Base-by-base conservation (phyloP, 2,113 vertebrate species). In the Ceuthmochares aereus region DNA sequence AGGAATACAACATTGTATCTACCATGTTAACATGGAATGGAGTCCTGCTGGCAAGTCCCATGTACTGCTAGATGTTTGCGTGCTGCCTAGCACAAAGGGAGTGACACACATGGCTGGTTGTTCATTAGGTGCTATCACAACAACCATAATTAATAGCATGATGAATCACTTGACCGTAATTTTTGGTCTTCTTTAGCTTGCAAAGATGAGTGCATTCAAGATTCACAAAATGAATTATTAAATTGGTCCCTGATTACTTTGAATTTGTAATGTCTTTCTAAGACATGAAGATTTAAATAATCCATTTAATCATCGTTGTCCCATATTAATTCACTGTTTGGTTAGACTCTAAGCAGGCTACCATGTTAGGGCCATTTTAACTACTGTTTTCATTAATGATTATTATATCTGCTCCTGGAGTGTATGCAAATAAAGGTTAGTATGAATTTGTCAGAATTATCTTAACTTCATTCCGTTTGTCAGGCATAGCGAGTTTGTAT, bases 371-470 rank as follows among this genome's bases (percentile, higher is more conserved):
- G 89, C 93, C 79, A 84, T 91, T 97, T 95, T 54, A 94, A 90
- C 74, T 84, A 73, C 55, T 90, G 90, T 97, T 97, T 95, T 95
- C 87, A 90, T 97, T 97, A 93, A 34, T 11, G 0, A 54, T 87
- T 94, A 92, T 88, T 94, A 84, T 69, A 83, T 76, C 74, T 64
- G 52, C 23, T 95, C 90, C 74, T 94, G 49, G 64, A 92, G n/a
- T 21, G 17, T 60, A 97, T 94, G 93, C 84, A 96, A 93, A 97
- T 97, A 58, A 93, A 67, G 34, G 51, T 32, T 42, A 73, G 62
- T 51, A 94, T 90, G 82, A 95, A 96, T 97, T 97, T 91, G 90
- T 97, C 95, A 97, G 90, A 96, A 96, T 95, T 92, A 93, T 94
- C 77, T 89, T 84, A 84, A 90, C 68, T 79, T 84, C 81, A 97